Base-by-base conservation (phyloP, 2,888 invertebrate species). In the Drosophila mayaguana region DNA sequence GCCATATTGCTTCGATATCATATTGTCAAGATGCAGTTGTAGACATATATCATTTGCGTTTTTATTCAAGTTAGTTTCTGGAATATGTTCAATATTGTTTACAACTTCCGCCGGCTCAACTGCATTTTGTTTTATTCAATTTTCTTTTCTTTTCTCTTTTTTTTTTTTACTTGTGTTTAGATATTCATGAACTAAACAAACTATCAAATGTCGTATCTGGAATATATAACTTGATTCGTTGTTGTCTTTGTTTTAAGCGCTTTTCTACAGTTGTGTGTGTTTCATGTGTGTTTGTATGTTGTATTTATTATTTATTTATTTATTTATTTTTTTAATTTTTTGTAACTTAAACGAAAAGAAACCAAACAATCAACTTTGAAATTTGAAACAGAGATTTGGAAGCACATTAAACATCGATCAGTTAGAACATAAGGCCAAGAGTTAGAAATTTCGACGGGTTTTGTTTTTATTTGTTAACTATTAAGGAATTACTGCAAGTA, bases 1-100 rank as follows among this genome's bases (percentile, higher is more conserved):
- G 93, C 93, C 93, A 93, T 93, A 93, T 93, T 93, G 93, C 93
- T 93, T 92, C 83, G 87, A 81, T 87, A 87, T 87, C 86, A 82
- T 81, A 83, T 83, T 85, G 86, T 86, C 86, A 72, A 72, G 76
- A 51, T 82, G 32, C 69, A 65, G 66, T 63, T 63, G 51, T 65
- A 45, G 38, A 28, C 28, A 28, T 48, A 48, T n/a, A 43, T 53
- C 40, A 34, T 20, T 64, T 42, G 65, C 46, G 57, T 66, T 46
- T n/a, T 16, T n/a, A 18, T 14, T 45, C 45, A 45, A 45, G 16
- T 76, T 56, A 48, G 57, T 64, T 64, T 61, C 42, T 51, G 40
- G 32, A n/a, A 54, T 45, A 51, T 67, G 7, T 11, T 59, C 18
- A n/a, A 45, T 50, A 34, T 43, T 32, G 38, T 25, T 38, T 25